Conservation (phyloP, 1,140 invertebrate genomes). For the Chlorops oryzae region DNA sequence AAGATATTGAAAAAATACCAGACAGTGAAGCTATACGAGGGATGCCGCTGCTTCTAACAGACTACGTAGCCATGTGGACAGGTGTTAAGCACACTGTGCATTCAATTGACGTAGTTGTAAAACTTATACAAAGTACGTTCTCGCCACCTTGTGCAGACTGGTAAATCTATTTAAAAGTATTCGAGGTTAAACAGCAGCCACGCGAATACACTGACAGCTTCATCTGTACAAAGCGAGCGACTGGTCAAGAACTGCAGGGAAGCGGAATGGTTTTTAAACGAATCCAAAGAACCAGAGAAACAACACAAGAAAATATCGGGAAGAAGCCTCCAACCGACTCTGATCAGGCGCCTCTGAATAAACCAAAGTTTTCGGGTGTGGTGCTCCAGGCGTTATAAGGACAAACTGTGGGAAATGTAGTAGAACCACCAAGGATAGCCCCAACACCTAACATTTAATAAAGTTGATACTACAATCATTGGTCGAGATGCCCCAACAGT, state of each 20-base stretch:
- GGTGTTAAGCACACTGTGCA: constrained; percentile 15
- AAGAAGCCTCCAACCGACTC: too few species aligned
- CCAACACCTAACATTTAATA: too few species aligned
- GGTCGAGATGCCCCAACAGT: too few species aligned
- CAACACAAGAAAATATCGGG: too few species aligned
- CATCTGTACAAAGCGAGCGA: constrained; percentile 4
- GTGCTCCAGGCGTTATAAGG: too few species aligned
- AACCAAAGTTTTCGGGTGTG: too few species aligned
- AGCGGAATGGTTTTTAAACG: constrained; percentile 1
- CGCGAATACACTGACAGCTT: constrained; percentile 10
- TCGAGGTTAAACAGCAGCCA: constrained; percentile 11
- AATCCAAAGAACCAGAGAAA: too few species aligned
- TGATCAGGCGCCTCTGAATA: too few species aligned
- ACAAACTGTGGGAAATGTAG: too few species aligned
- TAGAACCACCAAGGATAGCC: too few species aligned
- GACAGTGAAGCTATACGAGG: constrained; percentile 22
- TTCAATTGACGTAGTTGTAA: constrained; percentile 10
- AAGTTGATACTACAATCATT: too few species aligned
- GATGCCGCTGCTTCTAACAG: constrained; percentile 20
- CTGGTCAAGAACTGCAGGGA: neutral
- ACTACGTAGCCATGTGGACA: constrained; percentile 23
- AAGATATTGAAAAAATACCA: constrained; percentile 14
- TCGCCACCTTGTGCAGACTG: constrained; percentile 1
- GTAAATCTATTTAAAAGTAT: constrained; percentile 12
- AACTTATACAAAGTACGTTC: constrained; percentile 6